These are phyloP conservation scores for Chrysopilus asiliformis DNA, from an alignment of 2,888 invertebrate genomes.

Conservation along the genomic window DNA sequence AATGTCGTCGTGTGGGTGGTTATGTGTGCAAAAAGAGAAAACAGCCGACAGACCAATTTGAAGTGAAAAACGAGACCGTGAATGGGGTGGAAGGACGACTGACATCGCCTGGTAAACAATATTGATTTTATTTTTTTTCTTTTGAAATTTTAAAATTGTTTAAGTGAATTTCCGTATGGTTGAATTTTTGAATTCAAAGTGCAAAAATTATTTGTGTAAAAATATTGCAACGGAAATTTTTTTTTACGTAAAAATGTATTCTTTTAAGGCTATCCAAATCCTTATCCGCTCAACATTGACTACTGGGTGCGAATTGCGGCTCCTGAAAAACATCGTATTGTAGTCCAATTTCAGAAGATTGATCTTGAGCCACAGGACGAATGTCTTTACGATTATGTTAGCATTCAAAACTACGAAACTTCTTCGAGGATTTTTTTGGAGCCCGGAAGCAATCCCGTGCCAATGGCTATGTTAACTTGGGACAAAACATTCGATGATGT, in stretches of 20 bases:
- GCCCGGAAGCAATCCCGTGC: slow-evolving; percentile 23
- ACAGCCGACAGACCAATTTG: slow-evolving; percentile 23
- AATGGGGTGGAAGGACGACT: slow-evolving; percentile 50
- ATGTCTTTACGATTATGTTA: slow-evolving; percentile 67
- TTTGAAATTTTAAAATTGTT: too few relatives aligned
- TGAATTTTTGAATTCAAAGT: too few relatives aligned
- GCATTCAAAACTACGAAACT: slow-evolving; percentile 39
- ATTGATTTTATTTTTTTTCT: too few relatives aligned
- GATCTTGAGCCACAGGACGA: slow-evolving; percentile 63
- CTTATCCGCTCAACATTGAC: slow-evolving; percentile 59
- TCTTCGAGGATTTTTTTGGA: slow-evolving; percentile 24
- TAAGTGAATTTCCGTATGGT: too few relatives aligned
- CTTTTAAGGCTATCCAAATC: slow-evolving; percentile 44
- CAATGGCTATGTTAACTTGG: slow-evolving; percentile 24
- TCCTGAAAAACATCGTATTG: slow-evolving; percentile 49
- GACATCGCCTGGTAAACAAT: slow-evolving; percentile 49
- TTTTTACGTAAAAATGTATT: not conserved
- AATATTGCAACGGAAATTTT: too few relatives aligned
- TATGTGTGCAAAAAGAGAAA: slow-evolving; percentile 49
- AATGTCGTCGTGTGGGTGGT: slow-evolving; percentile 50
- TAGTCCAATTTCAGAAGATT: slow-evolving; percentile 52
- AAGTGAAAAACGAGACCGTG: slow-evolving; percentile 44
- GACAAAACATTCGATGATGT: slow-evolving; percentile 16
- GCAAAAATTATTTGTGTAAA: too few relatives aligned
- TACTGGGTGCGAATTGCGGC: slow-evolving; percentile 55